Evolutionary conservation across 2,797 vertebrate species (phyloP).

Genomic region (Florisuga fusca): DNA sequence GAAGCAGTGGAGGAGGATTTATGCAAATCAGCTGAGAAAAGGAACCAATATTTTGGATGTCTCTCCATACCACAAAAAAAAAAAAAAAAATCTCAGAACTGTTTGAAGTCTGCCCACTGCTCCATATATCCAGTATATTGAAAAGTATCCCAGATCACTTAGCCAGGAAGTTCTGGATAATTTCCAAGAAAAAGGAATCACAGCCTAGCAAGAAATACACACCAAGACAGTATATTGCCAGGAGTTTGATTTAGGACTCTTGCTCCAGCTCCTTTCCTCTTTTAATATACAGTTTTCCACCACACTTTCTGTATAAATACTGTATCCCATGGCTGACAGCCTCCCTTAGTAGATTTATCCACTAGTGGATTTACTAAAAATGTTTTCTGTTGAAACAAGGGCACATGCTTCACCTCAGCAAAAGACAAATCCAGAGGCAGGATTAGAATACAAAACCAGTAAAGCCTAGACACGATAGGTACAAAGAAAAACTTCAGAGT

Average conservation of each 20-base stretch:
- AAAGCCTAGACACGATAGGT: neutral
- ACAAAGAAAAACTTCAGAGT: neutral
- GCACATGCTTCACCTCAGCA: slow-evolving; percentile 33
- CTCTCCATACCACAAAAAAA: neutral
- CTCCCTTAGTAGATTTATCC: slow-evolving; percentile 49
- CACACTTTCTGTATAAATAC: slow-evolving; percentile 57
- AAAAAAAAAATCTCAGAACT: neutral
- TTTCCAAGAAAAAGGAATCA: slow-evolving; percentile 49
- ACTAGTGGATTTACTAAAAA: slow-evolving; percentile 26
- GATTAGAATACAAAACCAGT: neutral
- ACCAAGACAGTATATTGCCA: slow-evolving; percentile 60
- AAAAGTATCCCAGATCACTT: slow-evolving; percentile 22
- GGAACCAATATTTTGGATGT: neutral
- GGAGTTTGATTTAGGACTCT: slow-evolving; percentile 65
- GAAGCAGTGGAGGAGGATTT: neutral
- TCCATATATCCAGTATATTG: slow-evolving; percentile 26
- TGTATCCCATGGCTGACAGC: slow-evolving; percentile 27
- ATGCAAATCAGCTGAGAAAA: slow-evolving; percentile 37
- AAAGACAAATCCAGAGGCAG: neutral
- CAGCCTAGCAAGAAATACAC: slow-evolving; percentile 29
- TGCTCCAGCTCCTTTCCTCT: slow-evolving; percentile 67
- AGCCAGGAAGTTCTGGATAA: slow-evolving; percentile 34
- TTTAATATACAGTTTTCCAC: slow-evolving; percentile 63
- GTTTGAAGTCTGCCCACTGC: slow-evolving; percentile 29
- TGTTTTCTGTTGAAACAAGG: slow-evolving; percentile 48